Percentiles rank a stretch among this genome's conserved stretches.
phyloP scores from a whole-genome alignment of 2,113 vertebrate species.

The Rana temporaria region DNA sequence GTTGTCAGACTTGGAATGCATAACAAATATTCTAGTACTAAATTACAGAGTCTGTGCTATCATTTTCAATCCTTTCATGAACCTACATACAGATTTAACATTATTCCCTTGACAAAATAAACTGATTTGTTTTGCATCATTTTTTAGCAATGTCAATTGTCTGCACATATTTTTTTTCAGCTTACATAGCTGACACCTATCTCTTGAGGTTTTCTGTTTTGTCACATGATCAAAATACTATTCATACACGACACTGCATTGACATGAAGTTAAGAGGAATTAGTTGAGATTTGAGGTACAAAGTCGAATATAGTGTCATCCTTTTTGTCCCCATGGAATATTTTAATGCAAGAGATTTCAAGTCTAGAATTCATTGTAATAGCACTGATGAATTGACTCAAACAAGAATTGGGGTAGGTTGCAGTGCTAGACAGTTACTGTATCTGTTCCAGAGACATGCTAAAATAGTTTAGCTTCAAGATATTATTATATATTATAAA shows the following conservation, averaged over 20 bases:
- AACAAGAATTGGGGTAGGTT: slow-evolving; percentile 16
- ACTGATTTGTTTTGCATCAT: slow-evolving; percentile 29
- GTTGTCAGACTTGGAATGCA: background rate
- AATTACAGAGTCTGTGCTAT: background rate
- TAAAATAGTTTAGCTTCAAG: background rate
- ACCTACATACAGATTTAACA: background rate
- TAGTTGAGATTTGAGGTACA: slow-evolving; percentile 41
- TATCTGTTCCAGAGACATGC: background rate
- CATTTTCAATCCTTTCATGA: background rate
- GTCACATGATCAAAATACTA: slow-evolving; percentile 42
- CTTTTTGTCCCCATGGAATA: slow-evolving; percentile 29
- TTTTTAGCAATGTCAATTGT: slow-evolving; percentile 34
- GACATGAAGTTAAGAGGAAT: slow-evolving; percentile 41
- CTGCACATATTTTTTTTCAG: slow-evolving; percentile 19
- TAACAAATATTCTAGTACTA: background rate
- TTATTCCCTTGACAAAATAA: slow-evolving; percentile 8
- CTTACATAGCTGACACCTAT: slow-evolving; percentile 37
- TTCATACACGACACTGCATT: slow-evolving; percentile 29
- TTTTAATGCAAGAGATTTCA: slow-evolving; percentile 24
- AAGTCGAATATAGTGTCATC: slow-evolving; percentile 39
- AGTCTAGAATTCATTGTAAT: slow-evolving; percentile 38
- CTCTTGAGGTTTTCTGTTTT: slow-evolving; percentile 33
- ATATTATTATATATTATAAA: background rate
- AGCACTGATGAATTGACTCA: slow-evolving; percentile 3
- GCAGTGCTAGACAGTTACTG: slow-evolving; percentile 6